phyloP scores from a whole-genome alignment of 2,797 vertebrate genomes.

The Tragopan temminckii region DNA sequence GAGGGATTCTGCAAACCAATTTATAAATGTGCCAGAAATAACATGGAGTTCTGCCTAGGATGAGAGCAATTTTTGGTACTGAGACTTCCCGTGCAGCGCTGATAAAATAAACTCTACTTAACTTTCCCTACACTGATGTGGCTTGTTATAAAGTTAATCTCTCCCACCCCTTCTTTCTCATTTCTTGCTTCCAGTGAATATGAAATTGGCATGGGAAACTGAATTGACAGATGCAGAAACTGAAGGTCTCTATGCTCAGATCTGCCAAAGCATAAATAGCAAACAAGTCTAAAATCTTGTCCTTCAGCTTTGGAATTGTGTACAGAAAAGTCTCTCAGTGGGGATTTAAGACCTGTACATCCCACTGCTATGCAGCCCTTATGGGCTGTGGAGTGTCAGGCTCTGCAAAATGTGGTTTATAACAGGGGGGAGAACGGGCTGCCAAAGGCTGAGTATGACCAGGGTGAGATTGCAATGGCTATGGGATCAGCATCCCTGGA shows the following conservation, averaged over 20 bases:
- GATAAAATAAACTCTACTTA: constrained; percentile 69
- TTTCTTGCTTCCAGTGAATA: constrained; percentile 4
- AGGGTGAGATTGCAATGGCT: accelerated
- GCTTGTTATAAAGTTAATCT: constrained; percentile 14
- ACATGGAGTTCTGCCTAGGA: constrained; percentile 23
- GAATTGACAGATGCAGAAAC: neutral
- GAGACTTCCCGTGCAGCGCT: constrained; percentile 48
- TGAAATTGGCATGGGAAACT: neutral
- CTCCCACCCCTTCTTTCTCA: constrained; percentile 7
- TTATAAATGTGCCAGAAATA: constrained; percentile 57
- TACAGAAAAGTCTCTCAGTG: neutral
- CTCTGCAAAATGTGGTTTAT: neutral
- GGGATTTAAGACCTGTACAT: neutral
- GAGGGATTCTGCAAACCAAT: neutral
- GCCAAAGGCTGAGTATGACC: neutral
- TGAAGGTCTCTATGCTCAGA: neutral
- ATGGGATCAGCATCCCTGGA: neutral
- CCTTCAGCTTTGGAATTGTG: neutral
- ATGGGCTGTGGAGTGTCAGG: neutral
- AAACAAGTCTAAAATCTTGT: neutral
- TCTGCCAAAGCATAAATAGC: neutral
- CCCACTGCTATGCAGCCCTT: neutral
- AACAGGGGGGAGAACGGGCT: neutral
- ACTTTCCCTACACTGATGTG: constrained; percentile 4
- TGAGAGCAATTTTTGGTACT: constrained; percentile 34